phyloP scores from a whole-genome alignment of 1,140 invertebrate species.

The Drosophila paulistorum region DNA sequence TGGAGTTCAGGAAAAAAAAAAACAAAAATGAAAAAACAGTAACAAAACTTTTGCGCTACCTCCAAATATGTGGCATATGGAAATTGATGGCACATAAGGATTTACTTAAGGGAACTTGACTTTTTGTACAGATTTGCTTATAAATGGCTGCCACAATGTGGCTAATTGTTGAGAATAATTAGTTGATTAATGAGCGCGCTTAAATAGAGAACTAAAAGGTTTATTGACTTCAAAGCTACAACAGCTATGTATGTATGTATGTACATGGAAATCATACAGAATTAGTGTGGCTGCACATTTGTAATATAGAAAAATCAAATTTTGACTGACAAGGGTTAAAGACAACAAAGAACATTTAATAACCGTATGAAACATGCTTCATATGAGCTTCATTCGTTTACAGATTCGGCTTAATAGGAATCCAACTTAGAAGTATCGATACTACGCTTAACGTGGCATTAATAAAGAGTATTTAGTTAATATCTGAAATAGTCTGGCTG shows the following conservation, averaged over 20 bases:
- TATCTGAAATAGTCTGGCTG: too few relatives aligned
- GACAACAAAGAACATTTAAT: too few relatives aligned
- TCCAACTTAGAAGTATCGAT: too few relatives aligned
- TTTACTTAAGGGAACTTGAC: conserved; percentile 38
- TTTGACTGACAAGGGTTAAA: too few relatives aligned
- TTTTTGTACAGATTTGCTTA: conserved; percentile 30
- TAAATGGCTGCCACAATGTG: conserved; percentile 54
- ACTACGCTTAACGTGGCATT: too few relatives aligned
- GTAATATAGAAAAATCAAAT: background rate
- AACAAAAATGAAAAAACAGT: background rate
- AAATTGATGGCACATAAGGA: conserved; percentile 57
- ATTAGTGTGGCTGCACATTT: conserved; percentile 2
- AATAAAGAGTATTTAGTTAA: too few relatives aligned
- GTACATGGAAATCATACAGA: background rate
- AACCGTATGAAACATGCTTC: too few relatives aligned
- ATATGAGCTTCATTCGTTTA: too few relatives aligned
- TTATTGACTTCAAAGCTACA: background rate
- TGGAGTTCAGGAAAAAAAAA: conserved; percentile 10
- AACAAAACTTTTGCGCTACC: conserved; percentile 58
- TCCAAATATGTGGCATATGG: conserved; percentile 58
- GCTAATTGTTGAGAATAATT: conserved; percentile 54
- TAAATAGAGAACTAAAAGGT: conserved; percentile 6
- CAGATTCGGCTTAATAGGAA: too few relatives aligned
- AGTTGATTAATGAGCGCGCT: conserved; percentile 40
- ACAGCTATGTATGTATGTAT: too few relatives aligned